Conservation (phyloP, 2,888 invertebrate species). For the Nipponacmea schrenckii region DNA sequence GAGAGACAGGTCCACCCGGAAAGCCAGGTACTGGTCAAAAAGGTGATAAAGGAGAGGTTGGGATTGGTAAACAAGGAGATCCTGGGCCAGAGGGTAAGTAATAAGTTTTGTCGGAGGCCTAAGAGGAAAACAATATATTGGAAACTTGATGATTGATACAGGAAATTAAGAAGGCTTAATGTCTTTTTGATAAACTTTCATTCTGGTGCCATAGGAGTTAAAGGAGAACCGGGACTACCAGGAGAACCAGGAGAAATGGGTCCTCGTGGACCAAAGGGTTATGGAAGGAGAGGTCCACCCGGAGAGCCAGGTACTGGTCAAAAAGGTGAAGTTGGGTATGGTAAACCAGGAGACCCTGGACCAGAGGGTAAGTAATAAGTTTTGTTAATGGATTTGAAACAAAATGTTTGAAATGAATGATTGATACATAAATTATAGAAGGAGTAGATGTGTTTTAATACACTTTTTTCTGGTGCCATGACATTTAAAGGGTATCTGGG, state of each 20-base stretch:
- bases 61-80: too few relatives aligned
- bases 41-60: too few relatives aligned
- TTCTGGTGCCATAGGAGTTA: not conserved
- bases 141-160: constrained; percentile 26
- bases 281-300: not conserved
- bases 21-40: constrained; percentile 20
- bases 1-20: constrained; percentile 25
- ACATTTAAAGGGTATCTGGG: constrained; percentile 27
- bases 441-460: too few relatives aligned
- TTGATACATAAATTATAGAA: too few relatives aligned
- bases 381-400: constrained; percentile 26
- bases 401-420: constrained; percentile 24
- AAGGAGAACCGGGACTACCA: constrained; percentile 20
- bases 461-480: too few relatives aligned
- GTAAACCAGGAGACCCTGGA: too few relatives aligned
- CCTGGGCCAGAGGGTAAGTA: too few relatives aligned
- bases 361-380: too few relatives aligned
- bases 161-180: too few relatives aligned
- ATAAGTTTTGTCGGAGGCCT: too few relatives aligned
- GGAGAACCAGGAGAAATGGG: constrained; percentile 19
- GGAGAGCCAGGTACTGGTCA: constrained; percentile 11
- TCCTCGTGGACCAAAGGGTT: constrained; percentile 5
- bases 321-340: too few relatives aligned
- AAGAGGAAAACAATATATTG: constrained; percentile 24
- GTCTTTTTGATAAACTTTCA: too few relatives aligned